phyloP scores from a whole-genome alignment of 1,140 invertebrate genomes.

The Brachionus rubens region DNA sequence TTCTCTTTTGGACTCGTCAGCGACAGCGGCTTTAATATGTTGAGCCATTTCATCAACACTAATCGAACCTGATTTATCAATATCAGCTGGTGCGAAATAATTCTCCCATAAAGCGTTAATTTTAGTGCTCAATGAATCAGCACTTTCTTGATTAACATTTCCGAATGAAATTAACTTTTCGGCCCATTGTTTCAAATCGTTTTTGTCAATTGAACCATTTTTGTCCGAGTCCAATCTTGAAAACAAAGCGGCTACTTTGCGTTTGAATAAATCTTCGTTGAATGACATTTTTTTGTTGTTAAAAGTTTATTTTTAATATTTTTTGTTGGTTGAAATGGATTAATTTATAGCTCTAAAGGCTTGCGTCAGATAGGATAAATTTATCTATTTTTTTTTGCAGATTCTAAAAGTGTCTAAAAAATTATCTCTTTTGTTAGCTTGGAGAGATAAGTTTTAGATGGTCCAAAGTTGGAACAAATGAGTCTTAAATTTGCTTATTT shows the following conservation, averaged over 20 bases:
- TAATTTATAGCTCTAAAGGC: no score
- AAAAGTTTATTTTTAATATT: not conserved
- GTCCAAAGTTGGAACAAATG: no score
- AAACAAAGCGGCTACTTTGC: constrained; percentile 28
- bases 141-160: not conserved
- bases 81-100: constrained; percentile 41
- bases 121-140: not conserved
- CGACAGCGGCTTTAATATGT: not conserved
- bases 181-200: constrained; percentile 31
- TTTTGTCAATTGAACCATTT: not conserved
- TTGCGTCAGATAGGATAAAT: no score
- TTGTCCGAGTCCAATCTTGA: constrained; percentile 3
- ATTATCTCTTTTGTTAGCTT: no score
- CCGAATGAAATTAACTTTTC: constrained; percentile 21
- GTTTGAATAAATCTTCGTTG: constrained; percentile 15
- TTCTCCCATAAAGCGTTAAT: not conserved
- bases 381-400: no score
- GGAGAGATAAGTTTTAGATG: no score
- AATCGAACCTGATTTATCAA: not conserved
- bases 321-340: not conserved
- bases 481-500: no score
- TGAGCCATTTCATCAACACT: not conserved
- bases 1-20: not conserved
- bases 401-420: no score
- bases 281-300: constrained; percentile 1